Conservation (phyloP, 2,113 vertebrate genomes). For the Suncus etruscus region DNA sequence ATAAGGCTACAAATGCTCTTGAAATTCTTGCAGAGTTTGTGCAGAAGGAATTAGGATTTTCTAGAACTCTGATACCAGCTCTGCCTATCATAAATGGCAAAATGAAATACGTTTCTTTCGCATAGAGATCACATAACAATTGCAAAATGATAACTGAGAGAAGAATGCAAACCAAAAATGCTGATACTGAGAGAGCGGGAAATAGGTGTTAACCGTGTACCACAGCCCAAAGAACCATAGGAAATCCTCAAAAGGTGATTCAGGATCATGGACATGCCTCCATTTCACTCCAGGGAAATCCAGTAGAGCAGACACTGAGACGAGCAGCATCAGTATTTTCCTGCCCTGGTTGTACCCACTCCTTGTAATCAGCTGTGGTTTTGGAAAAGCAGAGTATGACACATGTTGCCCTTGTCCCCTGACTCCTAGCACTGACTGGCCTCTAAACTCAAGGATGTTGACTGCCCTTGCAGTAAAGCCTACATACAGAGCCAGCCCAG, state of each 20-base stretch:
- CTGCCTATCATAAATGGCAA: not conserved
- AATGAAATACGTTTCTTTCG: not conserved
- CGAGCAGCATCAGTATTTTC: not conserved
- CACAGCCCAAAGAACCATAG: not conserved
- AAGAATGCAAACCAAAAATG: not conserved
- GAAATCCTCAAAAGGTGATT: not conserved
- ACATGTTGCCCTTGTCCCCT: fast-evolving
- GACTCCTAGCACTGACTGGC: not conserved
- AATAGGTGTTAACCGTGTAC: not conserved
- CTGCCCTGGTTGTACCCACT: not conserved
- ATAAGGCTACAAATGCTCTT: not conserved
- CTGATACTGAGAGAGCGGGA: not conserved
- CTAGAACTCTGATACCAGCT: not conserved
- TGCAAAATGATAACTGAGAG: not conserved
- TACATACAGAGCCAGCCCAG: not conserved
- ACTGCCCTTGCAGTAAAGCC: no score
- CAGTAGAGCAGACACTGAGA: not conserved
- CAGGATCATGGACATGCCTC: conserved; percentile 62
- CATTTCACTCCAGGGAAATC: not conserved
- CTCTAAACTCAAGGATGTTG: not conserved
- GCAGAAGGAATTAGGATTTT: not conserved
- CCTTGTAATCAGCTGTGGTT: not conserved
- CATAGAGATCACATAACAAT: not conserved
- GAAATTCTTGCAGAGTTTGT: not conserved
- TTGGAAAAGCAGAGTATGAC: not conserved